phyloP scores from a whole-genome alignment of 2,797 vertebrate species.

The Phoeniculus purpureus region DNA sequence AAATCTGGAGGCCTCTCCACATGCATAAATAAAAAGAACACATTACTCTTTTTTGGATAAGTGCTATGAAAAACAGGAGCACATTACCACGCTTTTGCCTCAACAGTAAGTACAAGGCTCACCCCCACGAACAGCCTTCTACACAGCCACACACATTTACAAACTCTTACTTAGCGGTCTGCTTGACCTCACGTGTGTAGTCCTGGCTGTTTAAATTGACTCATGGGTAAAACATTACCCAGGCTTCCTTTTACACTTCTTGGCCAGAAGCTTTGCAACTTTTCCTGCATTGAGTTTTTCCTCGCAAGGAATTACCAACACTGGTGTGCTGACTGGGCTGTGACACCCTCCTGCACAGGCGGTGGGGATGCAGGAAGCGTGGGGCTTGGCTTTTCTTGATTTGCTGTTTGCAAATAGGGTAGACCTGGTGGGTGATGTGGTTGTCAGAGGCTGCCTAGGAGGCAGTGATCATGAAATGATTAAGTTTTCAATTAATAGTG shows the following conservation, averaged over 20 bases:
- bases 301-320: fast-evolving
- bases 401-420: too few relatives aligned
- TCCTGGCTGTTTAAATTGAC: not conserved
- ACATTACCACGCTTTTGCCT: not conserved
- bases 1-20: not conserved
- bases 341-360: fast-evolving
- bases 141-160: not conserved
- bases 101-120: not conserved
- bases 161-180: not conserved
- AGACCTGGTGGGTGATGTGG: too few relatives aligned
- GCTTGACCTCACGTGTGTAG: not conserved
- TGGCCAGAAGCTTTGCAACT: not conserved
- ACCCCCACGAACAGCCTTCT: not conserved
- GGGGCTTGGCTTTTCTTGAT: too few relatives aligned
- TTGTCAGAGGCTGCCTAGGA: too few relatives aligned
- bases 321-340: fast-evolving
- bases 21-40: not conserved
- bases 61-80: not conserved
- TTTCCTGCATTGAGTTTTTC: not conserved
- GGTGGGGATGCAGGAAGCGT: fast-evolving
- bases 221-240: not conserved
- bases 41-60: not conserved
- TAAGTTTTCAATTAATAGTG: too few relatives aligned
- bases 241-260: not conserved
- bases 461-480: too few relatives aligned